A percentile compares a stretch with the other conserved stretches of the same genome.
These are phyloP conservation scores for Tachypleus tridentatus DNA, from an alignment of 1,140 invertebrate genomes.

Conservation along the genomic window DNA sequence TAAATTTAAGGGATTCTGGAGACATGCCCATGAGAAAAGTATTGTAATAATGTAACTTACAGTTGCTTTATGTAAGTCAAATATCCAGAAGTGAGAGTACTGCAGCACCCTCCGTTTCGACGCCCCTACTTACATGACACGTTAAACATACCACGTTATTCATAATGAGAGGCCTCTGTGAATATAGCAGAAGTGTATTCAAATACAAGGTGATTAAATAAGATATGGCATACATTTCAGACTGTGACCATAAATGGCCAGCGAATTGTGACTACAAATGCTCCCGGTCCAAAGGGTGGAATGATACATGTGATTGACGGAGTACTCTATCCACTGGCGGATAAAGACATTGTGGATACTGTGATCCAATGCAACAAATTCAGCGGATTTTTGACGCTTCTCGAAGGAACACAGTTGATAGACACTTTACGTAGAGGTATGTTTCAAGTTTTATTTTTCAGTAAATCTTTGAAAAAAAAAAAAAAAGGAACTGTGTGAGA, in stretches of 20 bases:
- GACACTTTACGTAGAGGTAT: conserved; percentile 21
- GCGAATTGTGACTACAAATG: conserved; percentile 22
- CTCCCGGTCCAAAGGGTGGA: conserved; percentile 22
- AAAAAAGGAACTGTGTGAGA: neutral
- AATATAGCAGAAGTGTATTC: no score
- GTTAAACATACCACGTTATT: no score
- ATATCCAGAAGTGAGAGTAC: no score
- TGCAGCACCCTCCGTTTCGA: no score
- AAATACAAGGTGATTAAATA: no score
- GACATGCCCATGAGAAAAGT: no score
- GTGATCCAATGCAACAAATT: conserved; percentile 25
- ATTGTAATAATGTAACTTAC: no score
- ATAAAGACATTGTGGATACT: conserved; percentile 23
- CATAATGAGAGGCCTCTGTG: no score
- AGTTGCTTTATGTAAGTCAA: no score
- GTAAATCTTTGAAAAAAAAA: neutral
- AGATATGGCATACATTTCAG: conserved; percentile 2
- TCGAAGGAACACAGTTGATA: conserved; percentile 23
- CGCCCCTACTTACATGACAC: no score
- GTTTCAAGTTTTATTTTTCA: neutral
- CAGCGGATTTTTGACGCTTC: conserved; percentile 27
- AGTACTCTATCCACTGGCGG: conserved; percentile 23
- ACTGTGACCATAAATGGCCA: conserved; percentile 27
- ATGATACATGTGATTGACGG: conserved; percentile 27
- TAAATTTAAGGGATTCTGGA: no score